phyloP scores from a whole-genome alignment of 2,113 vertebrate species.

The Lasiurus cinereus region DNA sequence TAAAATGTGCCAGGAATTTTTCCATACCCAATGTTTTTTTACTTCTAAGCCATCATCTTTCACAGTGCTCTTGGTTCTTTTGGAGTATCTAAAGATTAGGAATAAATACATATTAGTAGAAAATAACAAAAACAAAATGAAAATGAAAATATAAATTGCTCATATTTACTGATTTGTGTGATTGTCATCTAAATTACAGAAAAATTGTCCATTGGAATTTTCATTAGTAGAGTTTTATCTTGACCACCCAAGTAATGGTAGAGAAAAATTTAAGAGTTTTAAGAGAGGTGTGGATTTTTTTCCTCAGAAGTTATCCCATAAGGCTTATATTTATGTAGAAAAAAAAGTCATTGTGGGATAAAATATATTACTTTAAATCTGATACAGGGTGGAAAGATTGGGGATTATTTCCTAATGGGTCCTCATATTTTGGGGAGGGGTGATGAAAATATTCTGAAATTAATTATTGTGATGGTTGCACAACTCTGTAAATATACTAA shows the following conservation, averaged over 20 bases:
- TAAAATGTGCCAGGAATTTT: constrained; percentile 36
- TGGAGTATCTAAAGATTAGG: constrained; percentile 20
- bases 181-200: constrained; percentile 38
- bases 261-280: not conserved
- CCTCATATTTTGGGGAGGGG: not conserved
- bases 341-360: not conserved
- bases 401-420: not conserved
- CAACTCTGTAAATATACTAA: not conserved
- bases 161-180: constrained; percentile 28
- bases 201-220: constrained; percentile 42
- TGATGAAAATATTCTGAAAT: not conserved
- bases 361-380: not conserved
- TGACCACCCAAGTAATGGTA: not conserved
- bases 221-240: not conserved
- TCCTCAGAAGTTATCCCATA: not conserved
- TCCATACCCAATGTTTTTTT: not conserved
- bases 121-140: constrained; percentile 30
- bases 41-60: constrained; percentile 20
- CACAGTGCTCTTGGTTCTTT: not conserved
- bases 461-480: not conserved
- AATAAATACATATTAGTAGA: not conserved
- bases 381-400: not conserved
- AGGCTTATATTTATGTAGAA: not conserved
- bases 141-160: constrained; percentile 41
- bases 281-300: not conserved